Base-by-base conservation (phyloP, 2,113 vertebrate genomes). In the Axis porcinus region DNA sequence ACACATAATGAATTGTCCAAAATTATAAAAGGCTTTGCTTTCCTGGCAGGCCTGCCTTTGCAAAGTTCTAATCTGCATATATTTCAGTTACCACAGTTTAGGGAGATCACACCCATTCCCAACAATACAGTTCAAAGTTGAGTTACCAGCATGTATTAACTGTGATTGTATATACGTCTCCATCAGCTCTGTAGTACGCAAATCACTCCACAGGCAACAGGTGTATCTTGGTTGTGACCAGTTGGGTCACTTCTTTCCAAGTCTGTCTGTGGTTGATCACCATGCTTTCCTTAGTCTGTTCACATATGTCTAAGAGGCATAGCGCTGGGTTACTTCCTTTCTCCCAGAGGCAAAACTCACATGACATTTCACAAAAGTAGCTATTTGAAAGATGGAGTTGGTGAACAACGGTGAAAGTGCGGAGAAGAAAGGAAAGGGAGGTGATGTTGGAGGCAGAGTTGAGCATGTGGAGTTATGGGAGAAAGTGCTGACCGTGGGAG, bases 151-250 rank as follows among this genome's bases (percentile, higher is more conserved):
- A 5, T 6, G 2, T 40, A 30, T 28, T 57, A 50, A 55, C 54
- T 36, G 14, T 28, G 28, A n/a, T 36, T 16, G 27, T 33, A 7
- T 43, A 2, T 62, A 27, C 8, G 8, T 30, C 5, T 0, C 70
- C 0, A 0, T 40, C n/a, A 7, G 36, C 79, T 95, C 43, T n/a
- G 79, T 12, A 2, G 33, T 33, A 54, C 27, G 9, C 30, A 25
- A 11, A 30, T 50, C 36, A n/a, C 40, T 11, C 4, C 8, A 1
- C 16, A 57, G 36, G 30, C 78, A 55, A 81, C 14, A 93, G 40
- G 16, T 0, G 6, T 2, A 0, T 47, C 3, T 7, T 60, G 27
- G 25, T 55, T 1, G 5, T 14, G 36, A 57, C 64, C 5, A 17
- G 14, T 62, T 8, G 10, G 10, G 3, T 19, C 23, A 5, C 25